Percentiles rank a stretch among this genome's conserved stretches.
phyloP scores from a whole-genome alignment of 2,888 invertebrate species.

The Lochmaea crataegi region DNA sequence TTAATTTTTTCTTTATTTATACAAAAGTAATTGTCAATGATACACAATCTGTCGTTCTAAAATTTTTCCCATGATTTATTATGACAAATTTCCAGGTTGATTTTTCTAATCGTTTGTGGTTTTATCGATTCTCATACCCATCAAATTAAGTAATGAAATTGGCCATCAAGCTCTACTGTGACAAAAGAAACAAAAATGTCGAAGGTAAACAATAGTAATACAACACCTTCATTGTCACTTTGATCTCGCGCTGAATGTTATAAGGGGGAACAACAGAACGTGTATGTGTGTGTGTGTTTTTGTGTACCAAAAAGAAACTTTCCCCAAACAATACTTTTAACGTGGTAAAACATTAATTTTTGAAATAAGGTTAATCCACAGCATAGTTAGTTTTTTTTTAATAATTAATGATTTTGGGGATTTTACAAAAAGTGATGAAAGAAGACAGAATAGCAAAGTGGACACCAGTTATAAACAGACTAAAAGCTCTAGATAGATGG shows the following conservation, averaged over 20 bases:
- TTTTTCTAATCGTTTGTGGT: conserved; percentile 9
- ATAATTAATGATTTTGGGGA: background rate
- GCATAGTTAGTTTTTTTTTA: background rate
- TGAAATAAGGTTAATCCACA: background rate
- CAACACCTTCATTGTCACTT: conserved; percentile 51
- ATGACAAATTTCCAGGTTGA: too few species aligned
- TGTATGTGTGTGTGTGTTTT: conserved; percentile 1
- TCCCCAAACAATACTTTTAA: conserved; percentile 30
- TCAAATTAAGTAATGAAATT: conserved; percentile 55
- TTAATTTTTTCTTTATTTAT: too few species aligned
- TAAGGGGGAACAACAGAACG: conserved; percentile 13
- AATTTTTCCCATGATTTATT: too few species aligned
- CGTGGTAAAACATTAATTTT: too few species aligned
- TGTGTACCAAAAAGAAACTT: conserved; percentile 13
- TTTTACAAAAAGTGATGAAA: too few species aligned
- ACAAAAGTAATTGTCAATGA: too few species aligned
- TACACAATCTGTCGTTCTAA: too few species aligned
- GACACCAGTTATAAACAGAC: too few species aligned
- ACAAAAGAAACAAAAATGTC: conserved; percentile 51
- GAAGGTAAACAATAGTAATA: conserved; percentile 52
- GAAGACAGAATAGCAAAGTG: too few species aligned
- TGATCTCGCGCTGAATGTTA: conserved; percentile 43
- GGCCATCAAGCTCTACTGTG: conserved; percentile 42
- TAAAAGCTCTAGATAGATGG: too few species aligned
- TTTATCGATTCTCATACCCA: conserved; percentile 31